Base-by-base conservation (phyloP, 2,888 invertebrate species). In the Gandaritis pyraliata region DNA sequence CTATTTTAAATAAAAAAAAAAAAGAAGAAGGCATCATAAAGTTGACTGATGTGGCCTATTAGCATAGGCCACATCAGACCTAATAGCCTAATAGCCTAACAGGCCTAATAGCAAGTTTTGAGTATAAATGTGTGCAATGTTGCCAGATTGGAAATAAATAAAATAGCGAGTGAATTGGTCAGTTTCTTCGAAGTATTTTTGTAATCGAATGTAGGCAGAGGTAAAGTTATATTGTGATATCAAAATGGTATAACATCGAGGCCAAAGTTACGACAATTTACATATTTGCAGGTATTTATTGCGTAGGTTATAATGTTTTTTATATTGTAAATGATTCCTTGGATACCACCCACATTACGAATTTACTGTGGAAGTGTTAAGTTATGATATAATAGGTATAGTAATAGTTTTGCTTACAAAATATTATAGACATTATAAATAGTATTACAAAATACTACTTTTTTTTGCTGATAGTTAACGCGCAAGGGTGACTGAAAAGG, bases 261-360 rank as follows among this genome's bases (percentile, higher is more conserved):
- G 69, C 60, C 62, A 61, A 49, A 49, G 52, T 61, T 69, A 68
- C 52, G 58, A 60, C 64, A 52, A 68, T 71, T 69, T 69, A 66
- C 68, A 70, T 72, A 65, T 71, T 61, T 57, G 68, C 66, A 66
- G 65, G 68, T 69, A 65, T 67, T 67, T 67, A 61, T n/a, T 65
- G 70, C 68, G 70, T 72, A 70, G 71, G 71, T 61, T 65, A 60
- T 56, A 53, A 64, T 65, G 60, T 68, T 68, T 65, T 23, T 66
- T 70, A 60, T 63, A 61, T 60, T 58, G 65, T 65, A 66, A 60
- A 61, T 63, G 61, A 52, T 55, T 51, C 52, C 49, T 60, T 52
- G 33, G 39, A 38, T 60, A 49, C 68, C 70, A 66, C 70, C 68
- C 62, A 70, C 70, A 47, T 30, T 45, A 39, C 49, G 53, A 61